These are phyloP conservation scores for Hyphantria cunea DNA, from an alignment of 1,140 invertebrate species.

Conservation along the genomic window DNA sequence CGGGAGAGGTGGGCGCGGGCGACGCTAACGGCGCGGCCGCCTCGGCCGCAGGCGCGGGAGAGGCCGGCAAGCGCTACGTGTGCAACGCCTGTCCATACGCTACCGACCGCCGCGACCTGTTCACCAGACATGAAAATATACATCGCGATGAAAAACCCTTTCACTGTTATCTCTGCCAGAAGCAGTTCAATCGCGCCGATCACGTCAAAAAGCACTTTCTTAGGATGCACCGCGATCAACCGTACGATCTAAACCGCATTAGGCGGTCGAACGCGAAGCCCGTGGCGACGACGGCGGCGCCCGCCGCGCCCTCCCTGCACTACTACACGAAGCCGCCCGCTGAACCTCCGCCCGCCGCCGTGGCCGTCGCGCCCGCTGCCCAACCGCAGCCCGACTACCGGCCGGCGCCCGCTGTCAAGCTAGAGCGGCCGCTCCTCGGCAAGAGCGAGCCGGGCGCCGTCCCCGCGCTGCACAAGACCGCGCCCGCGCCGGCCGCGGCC, in stretches of 20 bases:
- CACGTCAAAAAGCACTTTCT: constrained; percentile 97
- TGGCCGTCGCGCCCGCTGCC: constrained; percentile 82
- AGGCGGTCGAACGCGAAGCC: constrained; percentile 82
- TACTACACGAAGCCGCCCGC: constrained; percentile 49
- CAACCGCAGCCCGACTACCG: constrained; percentile 59
- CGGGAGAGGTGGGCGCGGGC: constrained; percentile 29
- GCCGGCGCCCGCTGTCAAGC: constrained; percentile 43
- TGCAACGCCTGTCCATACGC: constrained; percentile 94
- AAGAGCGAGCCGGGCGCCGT: constrained; percentile 45
- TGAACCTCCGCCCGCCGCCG: constrained; percentile 62
- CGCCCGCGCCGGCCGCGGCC: constrained; percentile 49
- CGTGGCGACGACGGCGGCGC: constrained; percentile 18
- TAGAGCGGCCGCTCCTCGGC: constrained; percentile 56
- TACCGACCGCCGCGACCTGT: constrained; percentile 95
- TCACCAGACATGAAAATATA: constrained; percentile 97
- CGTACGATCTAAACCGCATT: constrained; percentile 93
- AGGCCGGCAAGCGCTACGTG: constrained; percentile 88
- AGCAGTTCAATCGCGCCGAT: constrained; percentile 96
- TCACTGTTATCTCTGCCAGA: constrained; percentile 94
- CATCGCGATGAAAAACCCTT: constrained; percentile 97
- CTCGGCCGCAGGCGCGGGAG: constrained; percentile 44
- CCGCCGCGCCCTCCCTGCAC: constrained; percentile 22
- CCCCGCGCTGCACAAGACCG: constrained; percentile 42
- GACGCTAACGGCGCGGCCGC: constrained; percentile 42
- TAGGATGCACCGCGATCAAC: constrained; percentile 93